Percentiles rank a stretch among this genome's conserved stretches.
phyloP scores from a whole-genome alignment of 2,888 invertebrate genomes.

The Dascillus cervinus region DNA sequence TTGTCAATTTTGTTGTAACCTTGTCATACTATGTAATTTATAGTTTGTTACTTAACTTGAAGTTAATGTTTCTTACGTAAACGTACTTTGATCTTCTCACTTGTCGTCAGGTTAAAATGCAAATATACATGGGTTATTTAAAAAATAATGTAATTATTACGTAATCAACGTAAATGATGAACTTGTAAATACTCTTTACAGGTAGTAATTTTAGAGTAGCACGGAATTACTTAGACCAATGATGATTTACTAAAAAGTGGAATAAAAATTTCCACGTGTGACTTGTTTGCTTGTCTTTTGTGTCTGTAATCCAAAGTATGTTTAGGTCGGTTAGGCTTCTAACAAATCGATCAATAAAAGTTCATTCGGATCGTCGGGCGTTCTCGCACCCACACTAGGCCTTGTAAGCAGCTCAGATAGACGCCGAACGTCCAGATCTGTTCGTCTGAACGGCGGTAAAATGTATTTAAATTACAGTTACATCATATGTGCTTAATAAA shows the following conservation, averaged over 20 bases:
- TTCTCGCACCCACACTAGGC: conserved; percentile 14
- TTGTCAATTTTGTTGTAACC: too few species aligned
- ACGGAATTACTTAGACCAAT: not conserved
- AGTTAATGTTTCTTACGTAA: too few species aligned
- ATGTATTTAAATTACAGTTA: not conserved
- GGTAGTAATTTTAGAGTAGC: too few species aligned
- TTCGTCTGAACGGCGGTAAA: conserved; percentile 5
- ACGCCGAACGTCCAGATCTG: conserved; percentile 10
- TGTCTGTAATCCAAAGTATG: conserved; percentile 10
- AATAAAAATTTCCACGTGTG: not conserved
- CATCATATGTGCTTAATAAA: too few species aligned
- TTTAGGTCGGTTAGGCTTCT: conserved; percentile 14
- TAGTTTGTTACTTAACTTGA: too few species aligned
- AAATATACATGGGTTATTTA: too few species aligned
- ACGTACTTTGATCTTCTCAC: too few species aligned
- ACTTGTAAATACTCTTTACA: too few species aligned
- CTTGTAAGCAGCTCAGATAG: conserved; percentile 10
- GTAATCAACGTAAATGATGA: too few species aligned
- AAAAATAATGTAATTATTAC: too few species aligned
- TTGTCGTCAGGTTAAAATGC: too few species aligned
- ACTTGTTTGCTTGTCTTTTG: conserved; percentile 3
- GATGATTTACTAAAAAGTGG: not conserved
- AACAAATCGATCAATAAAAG: conserved; percentile 16
- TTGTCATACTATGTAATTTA: too few species aligned
- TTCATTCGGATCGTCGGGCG: conserved; percentile 18